Base-by-base conservation (phyloP, 37 sponge, comb jelly and placozoan species). In the Mnemiopsis leidyi region DNA sequence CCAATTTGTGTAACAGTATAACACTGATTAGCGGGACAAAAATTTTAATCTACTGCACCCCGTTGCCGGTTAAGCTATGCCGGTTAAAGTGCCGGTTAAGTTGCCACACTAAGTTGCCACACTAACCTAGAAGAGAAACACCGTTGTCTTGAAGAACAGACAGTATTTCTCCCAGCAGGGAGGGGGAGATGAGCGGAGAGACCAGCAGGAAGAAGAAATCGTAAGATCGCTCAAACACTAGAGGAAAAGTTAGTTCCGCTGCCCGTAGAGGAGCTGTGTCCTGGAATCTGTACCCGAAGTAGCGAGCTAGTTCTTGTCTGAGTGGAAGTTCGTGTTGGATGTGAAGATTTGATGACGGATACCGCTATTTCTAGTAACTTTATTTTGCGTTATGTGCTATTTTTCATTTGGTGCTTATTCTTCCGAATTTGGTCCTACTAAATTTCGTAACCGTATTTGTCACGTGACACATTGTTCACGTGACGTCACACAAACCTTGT, bases 141-240 rank as follows among this genome's bases (percentile, higher is more conserved):
- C 90, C 90, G 24, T 25, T 40, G 3, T 85, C 61, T 61, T 85
- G 90, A 23, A 85, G 61, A 28, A 85, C 90, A 21, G 16, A 23
- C 1, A 85, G 28, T 29, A 85, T 40, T 23, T 85, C 90, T 25
- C 90, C 90, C 25, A 85, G 48, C 39, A 85, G 90, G 24, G 90
- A 85, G 0, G 90, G 90, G 3, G 90, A 85, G 5, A 85, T 85
- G 48, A 85, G 90, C n/a, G 90, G 90, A n/a, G 90, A 85, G 3
- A 85, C 61, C 61, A 85, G 90, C 0, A 85, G 90, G 90, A 85
- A 85, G 90, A 85, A 85, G 90, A 24, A 85, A 40, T 85, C 90
- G 35, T 85, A 40, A 26, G 61, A 16, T 28, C 90, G 39, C 24
- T 85, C 90, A 23, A 85, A 85, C 26, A 85, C 90, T 0, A 33